Evolutionary conservation across 2,888 invertebrate species (phyloP).

Genomic region (Falcaria lacertinaria): DNA sequence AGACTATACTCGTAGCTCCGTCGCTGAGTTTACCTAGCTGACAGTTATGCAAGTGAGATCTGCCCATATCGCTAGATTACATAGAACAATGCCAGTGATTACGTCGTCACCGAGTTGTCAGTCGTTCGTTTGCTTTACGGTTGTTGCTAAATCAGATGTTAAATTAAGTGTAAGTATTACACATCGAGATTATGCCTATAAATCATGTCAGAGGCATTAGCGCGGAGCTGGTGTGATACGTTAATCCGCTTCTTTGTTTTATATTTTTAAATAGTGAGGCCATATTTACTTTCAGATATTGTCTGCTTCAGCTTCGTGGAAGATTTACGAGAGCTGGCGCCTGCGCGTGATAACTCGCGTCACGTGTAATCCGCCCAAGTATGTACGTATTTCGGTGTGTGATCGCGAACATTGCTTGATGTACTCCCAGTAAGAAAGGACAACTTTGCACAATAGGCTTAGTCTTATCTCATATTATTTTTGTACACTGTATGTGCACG

Average conservation of each 20-base stretch:
- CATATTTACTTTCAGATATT: conserved; percentile 77
- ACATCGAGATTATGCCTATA: conserved; percentile 63
- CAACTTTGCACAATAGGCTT: conserved; percentile 67
- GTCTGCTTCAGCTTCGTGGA: conserved; percentile 63
- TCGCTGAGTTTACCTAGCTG: conserved; percentile 60
- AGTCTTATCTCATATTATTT: conserved; percentile 67
- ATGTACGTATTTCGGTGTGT: conserved; percentile 75
- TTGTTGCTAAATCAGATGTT: conserved; percentile 72
- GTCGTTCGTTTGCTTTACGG: conserved; percentile 38
- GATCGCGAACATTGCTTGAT: conserved; percentile 68
- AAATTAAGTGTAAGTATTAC: conserved; percentile 61
- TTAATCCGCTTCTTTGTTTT: conserved; percentile 77
- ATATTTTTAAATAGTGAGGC: conserved; percentile 77
- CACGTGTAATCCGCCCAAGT: conserved; percentile 72
- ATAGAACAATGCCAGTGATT: conserved; percentile 72
- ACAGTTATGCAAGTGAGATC: conserved; percentile 74
- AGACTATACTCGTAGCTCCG: conserved; percentile 66
- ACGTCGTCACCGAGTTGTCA: conserved; percentile 71
- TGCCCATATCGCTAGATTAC: conserved; percentile 70
- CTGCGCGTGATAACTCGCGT: conserved; percentile 68
- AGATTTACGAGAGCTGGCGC: conserved; percentile 75
- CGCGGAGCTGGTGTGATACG: conserved; percentile 63
- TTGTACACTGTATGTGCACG: conserved; percentile 40
- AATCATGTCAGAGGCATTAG: conserved; percentile 73
- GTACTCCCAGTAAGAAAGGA: conserved; percentile 50